Percentiles rank a stretch among this genome's conserved stretches.
phyloP scores from a whole-genome alignment of 2,113 vertebrate genomes.

The Typhlomys cinereus region DNA sequence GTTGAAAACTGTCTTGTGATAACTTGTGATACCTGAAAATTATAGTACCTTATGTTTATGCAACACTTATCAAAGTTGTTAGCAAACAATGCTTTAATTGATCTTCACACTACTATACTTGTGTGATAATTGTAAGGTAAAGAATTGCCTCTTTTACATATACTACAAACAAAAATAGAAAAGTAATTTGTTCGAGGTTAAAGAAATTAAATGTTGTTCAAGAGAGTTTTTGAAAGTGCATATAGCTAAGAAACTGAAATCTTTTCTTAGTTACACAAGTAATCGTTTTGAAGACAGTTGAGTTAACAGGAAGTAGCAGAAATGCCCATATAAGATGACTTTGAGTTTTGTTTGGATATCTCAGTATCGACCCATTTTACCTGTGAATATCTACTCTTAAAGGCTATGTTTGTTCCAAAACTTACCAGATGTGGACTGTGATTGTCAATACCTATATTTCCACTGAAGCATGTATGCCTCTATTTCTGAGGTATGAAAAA shows the following conservation, averaged over 20 bases:
- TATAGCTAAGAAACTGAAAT: background rate
- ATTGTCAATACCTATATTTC: constrained; percentile 21
- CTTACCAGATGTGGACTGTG: background rate
- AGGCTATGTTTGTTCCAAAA: background rate
- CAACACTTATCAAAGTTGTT: constrained; percentile 34
- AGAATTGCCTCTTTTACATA: background rate
- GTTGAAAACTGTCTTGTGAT: constrained; percentile 1
- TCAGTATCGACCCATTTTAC: background rate
- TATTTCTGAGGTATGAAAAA: constrained; percentile 32
- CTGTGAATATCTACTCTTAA: background rate
- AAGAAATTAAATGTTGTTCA: background rate
- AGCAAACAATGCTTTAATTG: constrained; percentile 25
- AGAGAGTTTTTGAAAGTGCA: background rate
- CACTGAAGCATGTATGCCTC: background rate
- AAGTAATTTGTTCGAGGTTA: background rate
- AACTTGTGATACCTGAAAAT: background rate
- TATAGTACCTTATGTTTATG: constrained; percentile 10
- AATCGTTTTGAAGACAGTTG: constrained; percentile 25
- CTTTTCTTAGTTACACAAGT: background rate
- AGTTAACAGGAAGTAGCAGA: background rate
- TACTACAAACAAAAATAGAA: background rate
- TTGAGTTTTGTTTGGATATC: background rate
- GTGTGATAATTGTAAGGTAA: background rate
- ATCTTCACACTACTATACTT: constrained; percentile 18
- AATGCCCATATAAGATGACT: background rate